A percentile compares a stretch with the other conserved stretches of the same genome.
phyloP scores from a whole-genome alignment of 2,888 invertebrate species.

The Taenaris catops region DNA sequence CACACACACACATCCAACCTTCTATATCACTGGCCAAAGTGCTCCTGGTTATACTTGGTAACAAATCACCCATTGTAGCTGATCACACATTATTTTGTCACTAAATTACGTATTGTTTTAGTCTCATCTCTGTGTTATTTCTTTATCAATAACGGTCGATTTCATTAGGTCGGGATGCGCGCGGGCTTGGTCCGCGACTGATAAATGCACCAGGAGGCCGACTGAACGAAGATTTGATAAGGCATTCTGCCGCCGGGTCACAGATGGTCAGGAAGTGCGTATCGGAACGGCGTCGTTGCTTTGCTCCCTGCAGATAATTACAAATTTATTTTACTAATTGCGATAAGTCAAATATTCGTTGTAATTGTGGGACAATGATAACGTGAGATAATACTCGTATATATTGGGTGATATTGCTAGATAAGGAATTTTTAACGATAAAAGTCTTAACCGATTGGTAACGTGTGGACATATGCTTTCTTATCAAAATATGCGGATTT shows the following conservation, averaged over 20 bases:
- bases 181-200: constrained; percentile 46
- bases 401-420: constrained; percentile 4
- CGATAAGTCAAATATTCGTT: constrained; percentile 16
- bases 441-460: no score
- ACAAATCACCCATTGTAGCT: constrained; percentile 71
- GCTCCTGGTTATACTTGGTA: constrained; percentile 68
- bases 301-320: constrained; percentile 44
- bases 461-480: no score
- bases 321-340: constrained; percentile 19
- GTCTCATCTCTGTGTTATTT: constrained; percentile 5
- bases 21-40: constrained; percentile 64
- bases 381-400: constrained; percentile 6
- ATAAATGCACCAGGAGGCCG: constrained; percentile 39
- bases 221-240: constrained; percentile 55
- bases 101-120: constrained; percentile 21
- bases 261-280: constrained; percentile 72
- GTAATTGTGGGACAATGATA: constrained; percentile 12
- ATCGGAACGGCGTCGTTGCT: constrained; percentile 44
- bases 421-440: constrained; percentile 7
- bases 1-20: no score
- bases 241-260: constrained; percentile 64
- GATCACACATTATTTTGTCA: constrained; percentile 52
- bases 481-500: no score
- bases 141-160: constrained; percentile 32
- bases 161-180: constrained; percentile 44